These are phyloP conservation scores for Drosophila sulfurigaster DNA, from an alignment of 1,140 invertebrate species.

Conservation along the genomic window DNA sequence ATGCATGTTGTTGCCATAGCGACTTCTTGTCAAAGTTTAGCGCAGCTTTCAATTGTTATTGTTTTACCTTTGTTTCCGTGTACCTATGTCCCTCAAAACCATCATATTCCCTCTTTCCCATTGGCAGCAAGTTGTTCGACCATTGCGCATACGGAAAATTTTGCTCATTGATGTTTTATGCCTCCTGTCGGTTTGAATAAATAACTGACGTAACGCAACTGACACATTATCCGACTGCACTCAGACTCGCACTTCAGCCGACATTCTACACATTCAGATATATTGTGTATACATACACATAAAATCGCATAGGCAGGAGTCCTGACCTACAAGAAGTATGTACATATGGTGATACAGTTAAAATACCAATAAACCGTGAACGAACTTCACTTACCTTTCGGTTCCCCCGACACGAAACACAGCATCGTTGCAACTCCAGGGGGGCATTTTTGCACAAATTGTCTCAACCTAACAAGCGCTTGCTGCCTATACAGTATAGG, in stretches of 20 bases:
- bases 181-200: slow-evolving; percentile 81
- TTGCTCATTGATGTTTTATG: slow-evolving; percentile 81
- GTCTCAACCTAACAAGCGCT: too few species aligned
- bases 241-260: slow-evolving; percentile 24
- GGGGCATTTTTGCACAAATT: too few species aligned
- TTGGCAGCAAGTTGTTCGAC: slow-evolving; percentile 49
- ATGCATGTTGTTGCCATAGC: slow-evolving; percentile 46
- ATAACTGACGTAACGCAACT: slow-evolving; percentile 76
- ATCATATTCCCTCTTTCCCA: not conserved
- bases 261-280: slow-evolving; percentile 1
- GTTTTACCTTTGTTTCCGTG: slow-evolving; percentile 38
- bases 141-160: slow-evolving; percentile 70
- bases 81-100: slow-evolving; percentile 8
- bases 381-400: slow-evolving; percentile 51
- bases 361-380: slow-evolving; percentile 65
- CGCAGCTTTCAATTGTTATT: slow-evolving; percentile 47
- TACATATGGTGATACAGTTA: slow-evolving; percentile 25
- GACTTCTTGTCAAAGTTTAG: slow-evolving; percentile 52
- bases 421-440: too few species aligned
- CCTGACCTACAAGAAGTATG: slow-evolving; percentile 9
- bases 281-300: not conserved
- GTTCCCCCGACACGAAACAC: slow-evolving; percentile 24
- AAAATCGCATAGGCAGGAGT: not conserved
- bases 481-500: too few species aligned
- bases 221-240: slow-evolving; percentile 70